Evolutionary conservation across 2,797 vertebrate species (phyloP).

Genomic region (Eptatretus atami): DNA sequence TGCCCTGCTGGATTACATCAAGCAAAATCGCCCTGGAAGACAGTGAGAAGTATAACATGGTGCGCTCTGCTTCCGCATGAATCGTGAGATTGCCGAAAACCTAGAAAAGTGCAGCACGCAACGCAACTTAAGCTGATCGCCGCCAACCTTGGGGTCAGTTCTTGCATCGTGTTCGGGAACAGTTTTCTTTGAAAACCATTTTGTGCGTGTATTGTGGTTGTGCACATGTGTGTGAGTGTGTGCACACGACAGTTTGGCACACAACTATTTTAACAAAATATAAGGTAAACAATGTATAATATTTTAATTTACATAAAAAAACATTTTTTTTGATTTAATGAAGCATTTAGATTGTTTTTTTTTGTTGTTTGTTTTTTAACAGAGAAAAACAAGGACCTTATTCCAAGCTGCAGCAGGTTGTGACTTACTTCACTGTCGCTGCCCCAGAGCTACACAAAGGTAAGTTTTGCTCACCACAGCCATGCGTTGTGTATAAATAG

Average conservation of each 20-base stretch:
- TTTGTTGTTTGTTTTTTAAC: background rate
- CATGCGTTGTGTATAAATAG: background rate
- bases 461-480: slow-evolving; percentile 10
- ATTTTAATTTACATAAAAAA: slow-evolving; percentile 3
- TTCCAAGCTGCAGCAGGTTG: slow-evolving; percentile 40
- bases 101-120: slow-evolving; percentile 49
- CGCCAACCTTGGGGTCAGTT: slow-evolving; percentile 60
- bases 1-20: slow-evolving; percentile 62
- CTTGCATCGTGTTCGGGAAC: no score
- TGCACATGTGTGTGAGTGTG: no score
- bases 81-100: slow-evolving; percentile 68
- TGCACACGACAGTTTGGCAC: no score
- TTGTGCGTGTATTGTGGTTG: no score
- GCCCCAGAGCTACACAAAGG: slow-evolving; percentile 84
- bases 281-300: background rate
- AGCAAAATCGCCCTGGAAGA: slow-evolving; percentile 61
- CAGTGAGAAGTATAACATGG: slow-evolving; percentile 97
- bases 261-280: background rate
- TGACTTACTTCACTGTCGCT: slow-evolving; percentile 50
- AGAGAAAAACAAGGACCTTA: slow-evolving; percentile 29
- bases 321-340: background rate
- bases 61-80: slow-evolving; percentile 87
- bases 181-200: no score
- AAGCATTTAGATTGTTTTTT: background rate
- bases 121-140: slow-evolving; percentile 61